phyloP scores from a whole-genome alignment of 2,797 vertebrate species.

The Oreochromis grahami region DNA sequence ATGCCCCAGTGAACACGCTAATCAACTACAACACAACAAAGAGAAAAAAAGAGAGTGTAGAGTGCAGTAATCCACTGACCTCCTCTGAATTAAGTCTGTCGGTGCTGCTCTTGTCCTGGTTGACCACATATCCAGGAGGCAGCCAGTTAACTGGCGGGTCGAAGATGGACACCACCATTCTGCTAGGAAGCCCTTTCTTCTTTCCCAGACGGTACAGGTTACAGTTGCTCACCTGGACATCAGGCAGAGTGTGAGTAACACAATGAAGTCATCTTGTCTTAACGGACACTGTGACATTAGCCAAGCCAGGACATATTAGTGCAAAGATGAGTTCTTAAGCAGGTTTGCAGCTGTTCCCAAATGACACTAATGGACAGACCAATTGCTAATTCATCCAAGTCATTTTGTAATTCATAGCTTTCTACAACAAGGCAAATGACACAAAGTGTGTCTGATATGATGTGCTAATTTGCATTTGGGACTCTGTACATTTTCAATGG shows the following conservation, averaged over 20 bases:
- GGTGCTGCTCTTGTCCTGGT: constrained; percentile 90
- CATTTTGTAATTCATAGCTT: neutral
- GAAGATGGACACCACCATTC: constrained; percentile 99
- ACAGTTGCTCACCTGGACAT: constrained; percentile 95
- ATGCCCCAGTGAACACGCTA: neutral
- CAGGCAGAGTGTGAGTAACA: neutral
- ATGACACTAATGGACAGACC: neutral
- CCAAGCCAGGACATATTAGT: neutral
- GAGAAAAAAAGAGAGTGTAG: neutral
- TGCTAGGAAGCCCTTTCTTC: constrained; percentile 97
- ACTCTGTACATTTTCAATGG: neutral
- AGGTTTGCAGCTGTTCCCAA: rapidly evolving
- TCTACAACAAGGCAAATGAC: too few relatives aligned
- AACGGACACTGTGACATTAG: neutral
- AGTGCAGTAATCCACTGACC: constrained; percentile 70
- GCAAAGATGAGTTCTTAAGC: neutral
- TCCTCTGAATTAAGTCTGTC: constrained; percentile 92
- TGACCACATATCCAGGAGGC: constrained; percentile 95
- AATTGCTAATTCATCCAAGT: neutral
- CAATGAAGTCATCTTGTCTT: neutral
- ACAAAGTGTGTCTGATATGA: neutral
- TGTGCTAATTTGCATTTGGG: neutral
- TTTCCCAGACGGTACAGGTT: constrained; percentile 98
- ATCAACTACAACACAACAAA: neutral
- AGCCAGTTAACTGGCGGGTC: constrained; percentile 99